Conservation (phyloP, 2,113 vertebrate genomes). For the Dasypus novemcinctus region DNA sequence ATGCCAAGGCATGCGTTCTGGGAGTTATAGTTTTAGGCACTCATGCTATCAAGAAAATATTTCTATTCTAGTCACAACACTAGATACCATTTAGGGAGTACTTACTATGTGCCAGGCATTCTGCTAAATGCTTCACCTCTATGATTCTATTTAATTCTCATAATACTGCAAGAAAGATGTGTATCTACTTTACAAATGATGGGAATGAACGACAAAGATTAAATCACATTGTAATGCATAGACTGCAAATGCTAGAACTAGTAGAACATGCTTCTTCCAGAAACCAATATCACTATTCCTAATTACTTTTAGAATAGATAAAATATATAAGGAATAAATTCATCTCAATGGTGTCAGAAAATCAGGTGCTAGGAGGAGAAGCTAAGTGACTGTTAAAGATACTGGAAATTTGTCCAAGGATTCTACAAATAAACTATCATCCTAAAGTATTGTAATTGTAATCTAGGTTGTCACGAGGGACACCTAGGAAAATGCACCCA, state of each 20-base stretch:
- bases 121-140: not conserved
- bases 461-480: not conserved
- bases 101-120: not conserved
- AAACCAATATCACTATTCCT: not conserved
- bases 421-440: not conserved
- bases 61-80: not conserved
- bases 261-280: not conserved
- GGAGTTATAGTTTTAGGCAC: not conserved
- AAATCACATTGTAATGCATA: slow-evolving; percentile 25
- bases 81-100: not conserved
- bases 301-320: slow-evolving; percentile 26
- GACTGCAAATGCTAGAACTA: not conserved
- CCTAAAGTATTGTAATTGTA: not conserved
- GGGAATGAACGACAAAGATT: slow-evolving; percentile 23
- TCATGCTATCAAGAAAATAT: not conserved
- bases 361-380: not conserved
- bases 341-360: not conserved
- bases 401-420: not conserved
- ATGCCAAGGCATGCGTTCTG: not conserved
- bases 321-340: slow-evolving; percentile 40
- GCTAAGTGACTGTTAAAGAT: not conserved
- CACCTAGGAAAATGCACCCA: not conserved
- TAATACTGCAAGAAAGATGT: not conserved
- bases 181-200: slow-evolving; percentile 12
- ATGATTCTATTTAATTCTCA: slow-evolving; percentile 22